Evolutionary conservation across 2,888 invertebrate species (phyloP).

Genomic region (Loripinus fragilis): DNA sequence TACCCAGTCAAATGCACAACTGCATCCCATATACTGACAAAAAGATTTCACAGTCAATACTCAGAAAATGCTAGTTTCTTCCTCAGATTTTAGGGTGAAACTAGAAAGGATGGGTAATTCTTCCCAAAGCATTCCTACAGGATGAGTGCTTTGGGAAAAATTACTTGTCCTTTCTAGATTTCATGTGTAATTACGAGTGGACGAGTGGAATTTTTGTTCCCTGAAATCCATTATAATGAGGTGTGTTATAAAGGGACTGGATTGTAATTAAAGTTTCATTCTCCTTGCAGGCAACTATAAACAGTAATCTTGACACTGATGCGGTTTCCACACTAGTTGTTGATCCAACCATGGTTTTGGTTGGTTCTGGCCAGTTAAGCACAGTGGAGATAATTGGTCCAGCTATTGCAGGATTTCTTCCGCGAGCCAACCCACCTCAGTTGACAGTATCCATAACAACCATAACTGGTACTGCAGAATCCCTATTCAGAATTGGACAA

Average conservation of each 20-base stretch:
- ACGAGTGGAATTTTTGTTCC: no score
- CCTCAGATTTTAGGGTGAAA: no score
- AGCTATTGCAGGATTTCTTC: conserved; percentile 49
- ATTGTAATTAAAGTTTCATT: no score
- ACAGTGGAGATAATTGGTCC: conserved; percentile 25
- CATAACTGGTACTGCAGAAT: conserved; percentile 50
- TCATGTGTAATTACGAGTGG: no score
- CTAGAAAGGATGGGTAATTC: no score
- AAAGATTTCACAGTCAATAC: no score
- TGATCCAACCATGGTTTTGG: conserved; percentile 15
- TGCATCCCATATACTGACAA: no score
- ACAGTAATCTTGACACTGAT: conserved; percentile 47
- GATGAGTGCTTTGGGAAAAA: not conserved
- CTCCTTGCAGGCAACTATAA: conserved; percentile 58
- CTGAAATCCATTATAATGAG: no score
- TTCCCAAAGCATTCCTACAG: not conserved
- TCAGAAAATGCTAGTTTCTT: no score
- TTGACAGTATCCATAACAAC: conserved; percentile 47
- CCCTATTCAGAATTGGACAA: conserved; percentile 52
- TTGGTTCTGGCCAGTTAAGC: not conserved
- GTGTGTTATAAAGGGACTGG: no score
- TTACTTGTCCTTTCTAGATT: no score
- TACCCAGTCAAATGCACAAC: no score
- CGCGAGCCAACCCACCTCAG: conserved; percentile 33
- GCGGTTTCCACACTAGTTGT: conserved; percentile 55